Conservation (phyloP, 1,140 invertebrate species). For the Luehdorfia chinensis region DNA sequence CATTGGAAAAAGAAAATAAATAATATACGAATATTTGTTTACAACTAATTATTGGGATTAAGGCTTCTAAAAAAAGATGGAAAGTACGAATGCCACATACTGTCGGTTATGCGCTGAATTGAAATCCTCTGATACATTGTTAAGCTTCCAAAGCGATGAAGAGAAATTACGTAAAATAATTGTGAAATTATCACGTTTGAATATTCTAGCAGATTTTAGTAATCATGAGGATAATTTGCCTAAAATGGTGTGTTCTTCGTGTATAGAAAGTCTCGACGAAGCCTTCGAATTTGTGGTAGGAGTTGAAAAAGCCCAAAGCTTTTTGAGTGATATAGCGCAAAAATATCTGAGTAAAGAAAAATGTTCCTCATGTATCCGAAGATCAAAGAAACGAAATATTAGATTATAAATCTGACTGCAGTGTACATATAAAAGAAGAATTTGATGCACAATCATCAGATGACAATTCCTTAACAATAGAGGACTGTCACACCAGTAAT, state of each 20-base stretch:
- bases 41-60: no score
- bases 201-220: not conserved
- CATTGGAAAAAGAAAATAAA: no score
- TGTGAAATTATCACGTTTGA: slow-evolving; percentile 4
- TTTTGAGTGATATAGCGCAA: slow-evolving; percentile 18
- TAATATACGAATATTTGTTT: no score
- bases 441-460: slow-evolving; percentile 1
- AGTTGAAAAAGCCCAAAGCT: slow-evolving; percentile 26
- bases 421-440: slow-evolving; percentile 2
- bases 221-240: slow-evolving; percentile 25
- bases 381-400: not conserved
- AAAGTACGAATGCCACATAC: not conserved
- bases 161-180: not conserved
- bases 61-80: no score
- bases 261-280: slow-evolving; percentile 27
- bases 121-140: not conserved
- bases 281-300: slow-evolving; percentile 32
- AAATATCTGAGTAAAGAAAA: slow-evolving; percentile 8
- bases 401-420: not conserved
- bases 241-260: slow-evolving; percentile 36
- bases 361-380: slow-evolving; percentile 1
- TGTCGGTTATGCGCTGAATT: slow-evolving; percentile 1
- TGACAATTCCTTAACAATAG: not conserved
- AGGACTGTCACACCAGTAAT: not conserved
- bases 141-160: not conserved